Evolutionary conservation across 2,797 vertebrate genomes (phyloP).

Genomic region (Delichon dasypus): DNA sequence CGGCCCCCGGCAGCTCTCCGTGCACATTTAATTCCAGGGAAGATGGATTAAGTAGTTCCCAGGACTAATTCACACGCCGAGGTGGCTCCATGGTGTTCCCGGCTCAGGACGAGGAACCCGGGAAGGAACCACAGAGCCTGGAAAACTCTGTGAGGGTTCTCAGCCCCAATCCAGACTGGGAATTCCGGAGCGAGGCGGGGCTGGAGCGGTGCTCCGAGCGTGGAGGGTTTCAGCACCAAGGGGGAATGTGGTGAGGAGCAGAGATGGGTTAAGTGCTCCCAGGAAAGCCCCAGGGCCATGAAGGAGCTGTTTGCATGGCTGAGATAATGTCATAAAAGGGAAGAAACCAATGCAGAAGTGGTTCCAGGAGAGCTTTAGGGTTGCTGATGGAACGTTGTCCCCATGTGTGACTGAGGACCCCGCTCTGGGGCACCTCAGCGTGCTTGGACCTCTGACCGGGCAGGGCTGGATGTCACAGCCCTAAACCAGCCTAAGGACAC

Average conservation of each 20-base stretch:
- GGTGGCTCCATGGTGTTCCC: background rate
- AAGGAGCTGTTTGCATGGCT: background rate
- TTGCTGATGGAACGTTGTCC: background rate
- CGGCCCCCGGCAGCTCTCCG: slow-evolving; percentile 75
- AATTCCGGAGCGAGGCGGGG: fast-evolving
- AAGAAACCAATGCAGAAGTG: fast-evolving
- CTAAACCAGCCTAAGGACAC: background rate
- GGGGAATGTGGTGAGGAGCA: background rate
- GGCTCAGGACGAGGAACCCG: fast-evolving
- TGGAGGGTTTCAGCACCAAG: background rate
- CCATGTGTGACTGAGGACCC: fast-evolving
- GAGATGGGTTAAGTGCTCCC: background rate
- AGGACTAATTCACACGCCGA: slow-evolving; percentile 77
- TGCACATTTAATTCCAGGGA: slow-evolving; percentile 85
- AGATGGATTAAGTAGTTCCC: slow-evolving; percentile 85
- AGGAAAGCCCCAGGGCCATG: background rate
- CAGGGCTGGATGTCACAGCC: background rate
- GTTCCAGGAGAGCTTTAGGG: background rate
- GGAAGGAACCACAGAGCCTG: background rate
- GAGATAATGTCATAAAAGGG: background rate
- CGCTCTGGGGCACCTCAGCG: fast-evolving
- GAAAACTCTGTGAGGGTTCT: background rate
- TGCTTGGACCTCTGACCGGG: fast-evolving
- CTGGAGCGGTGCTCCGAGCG: background rate
- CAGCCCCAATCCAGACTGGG: background rate